Conservation (phyloP, 1,140 invertebrate species). For the Cydia fagiglandana region DNA sequence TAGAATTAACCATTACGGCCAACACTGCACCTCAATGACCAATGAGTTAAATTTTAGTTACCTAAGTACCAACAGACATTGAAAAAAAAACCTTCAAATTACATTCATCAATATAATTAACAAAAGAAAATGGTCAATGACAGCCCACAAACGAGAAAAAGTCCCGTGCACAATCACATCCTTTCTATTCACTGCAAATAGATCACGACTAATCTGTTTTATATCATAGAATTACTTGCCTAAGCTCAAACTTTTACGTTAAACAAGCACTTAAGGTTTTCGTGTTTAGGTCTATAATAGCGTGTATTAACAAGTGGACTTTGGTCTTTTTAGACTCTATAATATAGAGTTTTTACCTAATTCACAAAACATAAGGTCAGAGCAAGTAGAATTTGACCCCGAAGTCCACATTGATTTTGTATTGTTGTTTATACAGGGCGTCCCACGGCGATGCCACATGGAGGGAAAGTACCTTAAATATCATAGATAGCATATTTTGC, state of each 20-base stretch:
- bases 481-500: no score
- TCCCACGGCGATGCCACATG: no score
- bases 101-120: background rate
- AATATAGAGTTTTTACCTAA: background rate
- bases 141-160: background rate
- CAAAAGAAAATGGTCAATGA: conserved; percentile 7
- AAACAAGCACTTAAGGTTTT: background rate
- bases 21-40: no score
- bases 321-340: background rate
- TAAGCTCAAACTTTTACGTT: background rate
- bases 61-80: background rate
- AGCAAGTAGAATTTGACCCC: no score
- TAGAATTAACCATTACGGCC: no score
- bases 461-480: no score
- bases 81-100: conserved; percentile 1
- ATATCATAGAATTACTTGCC: background rate
- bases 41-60: no score
- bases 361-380: conserved; percentile 3
- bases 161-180: background rate
- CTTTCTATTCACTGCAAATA: conserved; percentile 9
- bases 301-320: background rate
- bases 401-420: background rate
- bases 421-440: background rate
- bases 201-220: background rate
- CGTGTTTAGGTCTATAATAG: background rate